Evolutionary conservation across 2,797 vertebrate genomes (phyloP), one percentile per base, ranked within the genome.

Genomic region (Pseudochromis fuscus): DNA sequence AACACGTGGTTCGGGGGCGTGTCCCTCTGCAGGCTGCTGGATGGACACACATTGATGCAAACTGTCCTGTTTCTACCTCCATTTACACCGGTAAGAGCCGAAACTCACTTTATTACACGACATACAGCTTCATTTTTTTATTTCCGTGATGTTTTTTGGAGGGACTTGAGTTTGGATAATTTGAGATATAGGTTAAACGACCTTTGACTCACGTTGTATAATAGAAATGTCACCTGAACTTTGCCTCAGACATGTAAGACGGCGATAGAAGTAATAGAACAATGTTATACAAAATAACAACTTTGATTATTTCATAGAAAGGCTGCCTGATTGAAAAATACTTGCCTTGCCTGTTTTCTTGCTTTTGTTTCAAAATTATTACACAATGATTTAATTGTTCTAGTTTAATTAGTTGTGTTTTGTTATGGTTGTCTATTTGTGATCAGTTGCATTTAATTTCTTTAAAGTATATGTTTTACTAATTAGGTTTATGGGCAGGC

Each of bases 11-110:
- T 74, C 38, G 38, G 68, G 78, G 92, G 90, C 79, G 90, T 81
- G 1, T 55, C 63, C 35, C 0, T 42, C 5, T 18, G 30, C 24
- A 44, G 52, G 52, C 27, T 67, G 31, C 18, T 46, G 52, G 58
- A 69, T 84, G 48, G 75, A 44, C 33, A 4, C n/a, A 12, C 0
- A 4, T 16, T 11, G 2, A 27, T 4, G 15, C 18, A 18, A 31
- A 1, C 60, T 12, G 18, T 51, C 5, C 12, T 7, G 8, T 7
- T 57, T 64, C 11, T 25, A 25, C 11, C 40, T 75, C 28, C 40
- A 0, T 1, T 18, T 18, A 7, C 42, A 5, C 67, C 48, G 90
- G 90, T 92, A 90, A 92, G 90, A 64, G 9, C 7, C 49, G 2
- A 51, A 4, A 33, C 42, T 51, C 18, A 48, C 5, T 27, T 13